phyloP scores from a whole-genome alignment of 2,113 vertebrate species.

The Heptranchias perlo region DNA sequence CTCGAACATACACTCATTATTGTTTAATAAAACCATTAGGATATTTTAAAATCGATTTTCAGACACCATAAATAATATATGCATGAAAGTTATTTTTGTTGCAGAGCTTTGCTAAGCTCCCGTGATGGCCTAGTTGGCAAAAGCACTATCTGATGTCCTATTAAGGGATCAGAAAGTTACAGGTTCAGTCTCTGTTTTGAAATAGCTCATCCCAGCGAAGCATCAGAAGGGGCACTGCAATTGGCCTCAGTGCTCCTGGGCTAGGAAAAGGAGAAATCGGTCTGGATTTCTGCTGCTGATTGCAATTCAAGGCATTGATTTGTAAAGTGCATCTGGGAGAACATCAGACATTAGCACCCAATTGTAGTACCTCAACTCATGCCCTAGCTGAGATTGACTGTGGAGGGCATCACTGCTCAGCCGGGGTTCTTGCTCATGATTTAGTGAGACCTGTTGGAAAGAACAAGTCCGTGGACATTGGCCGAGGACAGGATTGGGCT shows the following conservation, averaged over 20 bases:
- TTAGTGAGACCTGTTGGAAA: not conserved
- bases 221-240: not conserved
- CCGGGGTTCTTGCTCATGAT: not conserved
- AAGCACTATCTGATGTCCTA: not conserved
- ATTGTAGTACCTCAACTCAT: not conserved
- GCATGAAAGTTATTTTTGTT: conserved; percentile 19
- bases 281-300: not conserved
- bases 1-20: not conserved
- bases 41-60: conserved; percentile 28
- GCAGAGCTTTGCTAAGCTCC: not conserved
- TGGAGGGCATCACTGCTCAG: not conserved
- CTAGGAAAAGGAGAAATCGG: not conserved
- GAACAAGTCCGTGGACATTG: not conserved
- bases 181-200: not conserved
- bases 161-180: not conserved
- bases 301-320: not conserved
- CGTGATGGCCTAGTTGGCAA: not conserved
- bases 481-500: not conserved
- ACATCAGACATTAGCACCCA: not conserved
- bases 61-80: conserved; percentile 17
- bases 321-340: not conserved
- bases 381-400: not conserved
- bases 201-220: not conserved
- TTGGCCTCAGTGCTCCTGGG: not conserved
- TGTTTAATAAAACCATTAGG: conserved; percentile 13